A percentile compares a stretch with the other conserved stretches of the same genome.
Evolutionary conservation across 2,888 invertebrate species (phyloP).

Genomic region (Drosophila ustulata): DNA sequence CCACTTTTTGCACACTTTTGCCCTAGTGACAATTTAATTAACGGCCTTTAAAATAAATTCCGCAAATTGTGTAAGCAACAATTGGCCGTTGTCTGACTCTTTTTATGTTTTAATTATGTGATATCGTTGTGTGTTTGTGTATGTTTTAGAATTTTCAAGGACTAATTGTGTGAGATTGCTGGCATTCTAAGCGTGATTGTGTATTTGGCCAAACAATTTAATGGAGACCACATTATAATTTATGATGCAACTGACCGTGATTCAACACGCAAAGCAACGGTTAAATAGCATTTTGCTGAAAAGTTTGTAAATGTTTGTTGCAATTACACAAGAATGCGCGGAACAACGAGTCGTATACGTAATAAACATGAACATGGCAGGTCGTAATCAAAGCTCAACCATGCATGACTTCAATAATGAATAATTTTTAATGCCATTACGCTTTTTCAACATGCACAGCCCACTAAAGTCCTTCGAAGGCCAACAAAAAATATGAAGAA

Average conservation of each 20-base stretch:
- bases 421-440: constrained; percentile 19
- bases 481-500: neutral
- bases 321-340: constrained; percentile 1
- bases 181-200: constrained; percentile 43
- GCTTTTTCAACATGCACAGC: constrained; percentile 31
- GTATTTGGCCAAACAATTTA: constrained; percentile 65
- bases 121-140: constrained; percentile 6
- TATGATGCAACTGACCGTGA: constrained; percentile 39
- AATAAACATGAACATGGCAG: constrained; percentile 2
- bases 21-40: constrained; percentile 71
- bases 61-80: constrained; percentile 49
- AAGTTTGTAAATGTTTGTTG: constrained; percentile 27
- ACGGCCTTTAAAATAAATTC: constrained; percentile 34
- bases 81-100: constrained; percentile 47
- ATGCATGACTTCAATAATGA: constrained; percentile 28
- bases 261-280: constrained; percentile 68
- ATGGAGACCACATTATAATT: constrained; percentile 55
- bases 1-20: constrained; percentile 16
- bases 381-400: constrained; percentile 7
- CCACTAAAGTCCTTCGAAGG: constrained; percentile 22
- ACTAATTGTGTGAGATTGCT: constrained; percentile 24
- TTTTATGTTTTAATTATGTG: constrained; percentile 55
- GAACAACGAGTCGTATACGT: neutral
- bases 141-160: constrained; percentile 15
- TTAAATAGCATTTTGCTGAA: constrained; percentile 61